Evolutionary conservation across 2,113 vertebrate species (phyloP), one percentile per base, ranked within the genome.

Genomic region (Recurvirostra avosetta): DNA sequence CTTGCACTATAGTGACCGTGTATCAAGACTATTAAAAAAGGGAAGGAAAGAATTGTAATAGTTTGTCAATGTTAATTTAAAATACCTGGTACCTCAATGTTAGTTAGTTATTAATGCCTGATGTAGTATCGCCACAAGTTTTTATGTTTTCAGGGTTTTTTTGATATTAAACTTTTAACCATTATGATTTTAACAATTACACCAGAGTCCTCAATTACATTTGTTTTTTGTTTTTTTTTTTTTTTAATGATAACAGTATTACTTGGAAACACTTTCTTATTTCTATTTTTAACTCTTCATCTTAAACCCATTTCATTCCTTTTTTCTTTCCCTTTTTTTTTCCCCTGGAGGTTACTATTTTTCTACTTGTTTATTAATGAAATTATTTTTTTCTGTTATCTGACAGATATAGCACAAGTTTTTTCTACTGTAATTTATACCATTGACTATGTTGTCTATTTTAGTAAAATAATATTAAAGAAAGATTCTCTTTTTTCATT

Each of bases 301-400:
- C 41, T 43, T 85, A 81, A 72, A 63, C 6, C 2, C 5, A n/a
- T 41, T 68, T 43, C 1, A 52, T 38, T 36, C 5, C 1, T 36
- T 36, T 52, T n/a, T 14, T 25, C 15, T 41, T 63, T 63, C 26
- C 3, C 1, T 8, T 25, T 45, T n/a, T 18, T 18, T 2, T 0
- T 0, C 9, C 11, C 3, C 14, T 0, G 1, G 0, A 2, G 52
- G 2, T 68, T 49, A 36, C 4, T 40, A 2, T 52, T 87, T 86
- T 66, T 45, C 2, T 18, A 17, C 1, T 21, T 71, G 7, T 72
- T 83, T 62, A 3, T 59, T 30, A 36, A 17, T 45, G 2, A 18
- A 41, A 12, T 56, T 8, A 6, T 7, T 5, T 50, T 41, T 58
- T 73, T 22, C 6, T 29, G 12, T 26, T 77, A 19, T 3, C 11